Evolutionary conservation across 2,113 vertebrate species (phyloP).

Genomic region (Psilopsiagon aymara): DNA sequence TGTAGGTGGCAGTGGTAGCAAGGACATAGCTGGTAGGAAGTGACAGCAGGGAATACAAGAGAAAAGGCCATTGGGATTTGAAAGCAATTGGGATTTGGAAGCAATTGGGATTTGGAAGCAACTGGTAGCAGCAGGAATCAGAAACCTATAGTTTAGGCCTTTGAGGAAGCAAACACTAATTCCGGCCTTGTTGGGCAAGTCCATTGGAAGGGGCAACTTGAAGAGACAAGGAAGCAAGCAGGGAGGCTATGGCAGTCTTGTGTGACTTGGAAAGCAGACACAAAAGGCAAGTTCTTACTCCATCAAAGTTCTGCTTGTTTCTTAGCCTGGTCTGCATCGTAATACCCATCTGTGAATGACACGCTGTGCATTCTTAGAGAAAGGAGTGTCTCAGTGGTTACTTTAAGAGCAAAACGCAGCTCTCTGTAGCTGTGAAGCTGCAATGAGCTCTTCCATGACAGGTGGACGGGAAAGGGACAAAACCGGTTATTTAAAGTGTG

Average conservation of each 20-base stretch:
- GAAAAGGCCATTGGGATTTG: not conserved
- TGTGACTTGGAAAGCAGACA: not conserved
- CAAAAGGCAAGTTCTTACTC: not conserved
- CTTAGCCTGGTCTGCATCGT: fast-evolving
- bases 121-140: not conserved
- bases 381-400: not conserved
- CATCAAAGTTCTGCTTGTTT: not conserved
- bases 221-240: not conserved
- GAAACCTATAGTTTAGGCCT: not conserved
- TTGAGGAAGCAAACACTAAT: not conserved
- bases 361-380: fast-evolving
- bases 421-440: not conserved
- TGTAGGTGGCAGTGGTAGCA: not conserved
- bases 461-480: constrained; percentile 58
- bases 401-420: not conserved
- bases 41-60: constrained; percentile 41
- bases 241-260: not conserved
- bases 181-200: not conserved
- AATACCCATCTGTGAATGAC: not conserved
- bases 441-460: constrained; percentile 4
- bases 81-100: not conserved
- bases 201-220: not conserved
- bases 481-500: constrained; percentile 59
- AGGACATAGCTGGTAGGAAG: not conserved
- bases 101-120: not conserved